A percentile compares a stretch with the other conserved stretches of the same genome.
phyloP scores from a whole-genome alignment of 2,888 invertebrate genomes.

The Charanyca ferruginea region DNA sequence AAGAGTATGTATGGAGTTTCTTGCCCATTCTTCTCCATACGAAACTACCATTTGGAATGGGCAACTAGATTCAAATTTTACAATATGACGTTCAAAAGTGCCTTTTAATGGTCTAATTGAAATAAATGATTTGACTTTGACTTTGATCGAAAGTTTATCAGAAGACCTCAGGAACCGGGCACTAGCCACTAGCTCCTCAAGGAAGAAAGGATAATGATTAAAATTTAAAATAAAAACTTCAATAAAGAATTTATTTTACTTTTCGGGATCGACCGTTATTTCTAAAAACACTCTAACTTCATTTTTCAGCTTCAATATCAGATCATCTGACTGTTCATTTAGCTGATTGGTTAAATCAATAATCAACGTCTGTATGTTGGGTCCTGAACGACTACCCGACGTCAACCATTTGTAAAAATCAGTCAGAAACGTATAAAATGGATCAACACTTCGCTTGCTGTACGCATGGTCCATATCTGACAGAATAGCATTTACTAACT shows the following conservation, averaged over 20 bases:
- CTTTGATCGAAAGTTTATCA: too few relatives aligned
- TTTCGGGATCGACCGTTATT: conserved; percentile 75
- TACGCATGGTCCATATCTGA: conserved; percentile 83
- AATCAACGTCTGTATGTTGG: conserved; percentile 66
- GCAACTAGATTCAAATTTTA: too few relatives aligned
- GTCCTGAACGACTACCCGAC: conserved; percentile 60
- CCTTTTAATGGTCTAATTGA: too few relatives aligned
- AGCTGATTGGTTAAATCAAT: conserved; percentile 68
- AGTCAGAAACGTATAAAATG: conserved; percentile 73
- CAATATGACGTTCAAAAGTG: too few relatives aligned
- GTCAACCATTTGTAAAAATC: conserved; percentile 70
- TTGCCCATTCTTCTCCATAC: too few relatives aligned
- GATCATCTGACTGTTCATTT: conserved; percentile 60
- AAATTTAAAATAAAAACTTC: neutral
- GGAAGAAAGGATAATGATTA: too few relatives aligned
- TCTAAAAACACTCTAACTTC: conserved; percentile 80
- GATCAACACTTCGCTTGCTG: conserved; percentile 67
- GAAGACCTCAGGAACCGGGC: too few relatives aligned
- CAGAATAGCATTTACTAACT: conserved; percentile 76
- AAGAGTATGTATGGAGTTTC: too few relatives aligned
- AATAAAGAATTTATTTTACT: conserved; percentile 43
- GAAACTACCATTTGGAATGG: too few relatives aligned
- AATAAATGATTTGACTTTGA: too few relatives aligned
- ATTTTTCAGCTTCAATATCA: conserved; percentile 73
- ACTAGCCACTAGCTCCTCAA: too few relatives aligned